Conservation (phyloP, 2,797 vertebrate genomes). For the Dromococcyx pavoninus region DNA sequence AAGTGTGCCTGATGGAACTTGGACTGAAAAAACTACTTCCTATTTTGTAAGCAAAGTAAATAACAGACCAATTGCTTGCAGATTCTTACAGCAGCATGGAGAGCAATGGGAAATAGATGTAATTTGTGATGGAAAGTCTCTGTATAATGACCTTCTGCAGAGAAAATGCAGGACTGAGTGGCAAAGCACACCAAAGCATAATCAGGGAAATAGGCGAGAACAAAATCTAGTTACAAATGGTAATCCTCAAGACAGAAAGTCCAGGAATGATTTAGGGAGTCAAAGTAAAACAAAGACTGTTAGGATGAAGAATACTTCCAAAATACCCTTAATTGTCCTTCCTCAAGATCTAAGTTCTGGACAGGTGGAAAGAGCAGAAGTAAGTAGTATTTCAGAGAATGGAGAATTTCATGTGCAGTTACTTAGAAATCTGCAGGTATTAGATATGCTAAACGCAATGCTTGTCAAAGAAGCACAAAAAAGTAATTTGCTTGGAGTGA, state of each 20-base stretch:
- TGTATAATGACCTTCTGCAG: slow-evolving; percentile 49
- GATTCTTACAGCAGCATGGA: slow-evolving; percentile 77
- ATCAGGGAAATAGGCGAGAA: not conserved
- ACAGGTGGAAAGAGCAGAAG: slow-evolving; percentile 69
- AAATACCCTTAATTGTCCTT: not conserved
- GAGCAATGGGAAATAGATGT: slow-evolving; percentile 82
- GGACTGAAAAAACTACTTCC: slow-evolving; percentile 34
- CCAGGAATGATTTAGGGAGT: not conserved
- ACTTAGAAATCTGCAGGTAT: slow-evolving; percentile 41
- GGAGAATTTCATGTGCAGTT: slow-evolving; percentile 78
- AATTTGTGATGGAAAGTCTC: slow-evolving; percentile 55
- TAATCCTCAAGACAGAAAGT: not conserved
- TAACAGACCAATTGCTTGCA: slow-evolving; percentile 76
- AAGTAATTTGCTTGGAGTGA: slow-evolving; percentile 21
- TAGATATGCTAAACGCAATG: slow-evolving; percentile 57
- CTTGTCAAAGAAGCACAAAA: slow-evolving; percentile 62
- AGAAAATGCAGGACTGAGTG: not conserved
- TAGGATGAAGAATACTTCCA: not conserved
- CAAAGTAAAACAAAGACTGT: not conserved
- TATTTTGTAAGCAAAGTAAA: slow-evolving; percentile 73
- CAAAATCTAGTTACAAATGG: not conserved
- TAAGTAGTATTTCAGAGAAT: slow-evolving; percentile 70
- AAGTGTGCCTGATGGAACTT: slow-evolving; percentile 25
- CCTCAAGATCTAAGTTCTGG: slow-evolving; percentile 57
- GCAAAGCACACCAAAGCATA: not conserved